These are phyloP conservation scores for Amyelois transitella DNA, from an alignment of 1,140 invertebrate genomes.

Conservation along the genomic window DNA sequence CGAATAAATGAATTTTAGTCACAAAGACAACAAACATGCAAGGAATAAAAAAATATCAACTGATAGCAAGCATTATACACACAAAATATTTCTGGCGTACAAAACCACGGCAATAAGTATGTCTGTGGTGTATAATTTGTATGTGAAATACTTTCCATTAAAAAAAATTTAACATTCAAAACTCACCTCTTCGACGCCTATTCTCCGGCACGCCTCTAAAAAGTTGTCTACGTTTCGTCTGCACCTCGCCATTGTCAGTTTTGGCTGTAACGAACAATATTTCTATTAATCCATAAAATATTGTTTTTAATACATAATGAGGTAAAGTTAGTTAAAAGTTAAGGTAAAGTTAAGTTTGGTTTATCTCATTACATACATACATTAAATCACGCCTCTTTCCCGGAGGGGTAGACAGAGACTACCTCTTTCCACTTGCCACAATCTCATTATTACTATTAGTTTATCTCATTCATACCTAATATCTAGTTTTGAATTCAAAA, in stretches of 20 bases:
- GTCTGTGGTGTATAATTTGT: slow-evolving; percentile 6
- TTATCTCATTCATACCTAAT: no score
- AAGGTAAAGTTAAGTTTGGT: no score
- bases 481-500: no score
- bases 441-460: no score
- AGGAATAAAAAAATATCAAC: not conserved
- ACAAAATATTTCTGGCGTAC: no score
- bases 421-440: no score
- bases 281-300: not conserved
- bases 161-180: slow-evolving; percentile 1
- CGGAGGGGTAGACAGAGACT: no score
- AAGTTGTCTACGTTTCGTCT: slow-evolving; percentile 97
- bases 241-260: slow-evolving; percentile 94
- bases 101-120: not conserved
- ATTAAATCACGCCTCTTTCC: no score
- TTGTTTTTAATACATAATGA: not conserved
- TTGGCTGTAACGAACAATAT: slow-evolving; percentile 81
- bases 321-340: no score
- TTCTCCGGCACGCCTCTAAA: slow-evolving; percentile 92
- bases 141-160: not conserved
- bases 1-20: not conserved
- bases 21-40: not conserved
- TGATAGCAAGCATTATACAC: not conserved
- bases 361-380: no score
- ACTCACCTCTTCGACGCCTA: slow-evolving; percentile 95